Evolutionary conservation across 2,113 vertebrate genomes (phyloP).

Genomic region (Chiloscyllium plagiosum): DNA sequence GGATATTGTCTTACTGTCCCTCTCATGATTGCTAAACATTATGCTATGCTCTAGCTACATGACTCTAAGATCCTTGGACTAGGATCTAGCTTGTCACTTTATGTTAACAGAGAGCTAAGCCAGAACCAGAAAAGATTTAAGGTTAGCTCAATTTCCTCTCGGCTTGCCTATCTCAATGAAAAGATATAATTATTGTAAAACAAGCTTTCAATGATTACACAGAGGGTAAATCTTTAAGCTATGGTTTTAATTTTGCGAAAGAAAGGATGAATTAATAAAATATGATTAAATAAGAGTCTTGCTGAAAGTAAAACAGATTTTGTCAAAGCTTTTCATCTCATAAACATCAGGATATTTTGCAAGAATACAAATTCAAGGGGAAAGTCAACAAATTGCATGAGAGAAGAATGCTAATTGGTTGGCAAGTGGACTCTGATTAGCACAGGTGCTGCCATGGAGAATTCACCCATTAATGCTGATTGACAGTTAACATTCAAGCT

Average conservation of each 20-base stretch:
- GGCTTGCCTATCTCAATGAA: background rate
- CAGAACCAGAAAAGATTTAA: background rate
- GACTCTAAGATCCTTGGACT: background rate
- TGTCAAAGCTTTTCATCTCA: no score
- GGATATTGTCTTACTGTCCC: background rate
- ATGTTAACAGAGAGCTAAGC: constrained; percentile 1
- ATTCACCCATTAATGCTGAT: no score
- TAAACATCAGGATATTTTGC: no score
- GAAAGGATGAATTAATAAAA: background rate
- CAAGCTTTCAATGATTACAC: background rate
- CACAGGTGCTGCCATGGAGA: no score
- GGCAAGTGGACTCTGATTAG: no score
- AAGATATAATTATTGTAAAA: background rate
- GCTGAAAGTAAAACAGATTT: no score
- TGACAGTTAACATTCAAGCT: no score
- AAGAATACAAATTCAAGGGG: no score
- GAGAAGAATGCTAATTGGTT: no score
- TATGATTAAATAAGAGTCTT: no score
- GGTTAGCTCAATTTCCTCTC: background rate
- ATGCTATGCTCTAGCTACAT: background rate
- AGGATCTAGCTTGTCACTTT: background rate
- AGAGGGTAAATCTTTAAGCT: background rate
- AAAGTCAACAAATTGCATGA: no score
- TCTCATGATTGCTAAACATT: background rate
- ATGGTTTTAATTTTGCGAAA: background rate